Conservation (phyloP, 1,140 invertebrate species). For the Papilio machaon region DNA sequence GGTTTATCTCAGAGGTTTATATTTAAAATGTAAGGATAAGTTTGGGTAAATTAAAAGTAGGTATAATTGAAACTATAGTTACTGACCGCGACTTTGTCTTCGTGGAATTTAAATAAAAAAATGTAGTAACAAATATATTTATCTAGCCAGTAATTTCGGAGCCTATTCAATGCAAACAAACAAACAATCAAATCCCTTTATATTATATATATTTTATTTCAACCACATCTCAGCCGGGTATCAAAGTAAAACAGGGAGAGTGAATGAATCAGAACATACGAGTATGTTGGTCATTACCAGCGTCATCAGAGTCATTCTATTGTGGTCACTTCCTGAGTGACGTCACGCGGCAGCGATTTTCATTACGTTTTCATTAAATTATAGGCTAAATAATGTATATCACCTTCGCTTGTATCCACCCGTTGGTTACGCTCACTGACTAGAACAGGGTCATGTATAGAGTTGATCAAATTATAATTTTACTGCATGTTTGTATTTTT, state of each 20-base stretch:
- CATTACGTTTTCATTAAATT: conserved; percentile 38
- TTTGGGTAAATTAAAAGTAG: no score
- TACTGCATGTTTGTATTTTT: neutral
- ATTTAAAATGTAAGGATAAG: no score
- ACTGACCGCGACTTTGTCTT: no score
- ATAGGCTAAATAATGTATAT: conserved; percentile 35
- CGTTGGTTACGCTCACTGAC: conserved; percentile 34
- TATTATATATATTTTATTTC: no score
- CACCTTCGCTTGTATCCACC: conserved; percentile 29
- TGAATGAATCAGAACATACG: neutral
- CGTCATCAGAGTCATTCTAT: conserved; percentile 4
- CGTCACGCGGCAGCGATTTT: conserved; percentile 33
- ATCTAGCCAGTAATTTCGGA: no score
- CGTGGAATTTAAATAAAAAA: no score
- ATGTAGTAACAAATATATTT: no score
- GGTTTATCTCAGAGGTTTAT: neutral
- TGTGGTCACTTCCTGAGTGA: conserved; percentile 29
- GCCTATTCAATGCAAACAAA: no score
- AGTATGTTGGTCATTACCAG: neutral
- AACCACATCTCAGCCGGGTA: neutral
- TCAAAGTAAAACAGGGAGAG: neutral
- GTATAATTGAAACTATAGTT: no score
- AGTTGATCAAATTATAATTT: neutral
- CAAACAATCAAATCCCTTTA: no score
- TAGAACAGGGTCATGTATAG: conserved; percentile 21